phyloP scores from a whole-genome alignment of 1,140 invertebrate species.

The Pissodes strobi region DNA sequence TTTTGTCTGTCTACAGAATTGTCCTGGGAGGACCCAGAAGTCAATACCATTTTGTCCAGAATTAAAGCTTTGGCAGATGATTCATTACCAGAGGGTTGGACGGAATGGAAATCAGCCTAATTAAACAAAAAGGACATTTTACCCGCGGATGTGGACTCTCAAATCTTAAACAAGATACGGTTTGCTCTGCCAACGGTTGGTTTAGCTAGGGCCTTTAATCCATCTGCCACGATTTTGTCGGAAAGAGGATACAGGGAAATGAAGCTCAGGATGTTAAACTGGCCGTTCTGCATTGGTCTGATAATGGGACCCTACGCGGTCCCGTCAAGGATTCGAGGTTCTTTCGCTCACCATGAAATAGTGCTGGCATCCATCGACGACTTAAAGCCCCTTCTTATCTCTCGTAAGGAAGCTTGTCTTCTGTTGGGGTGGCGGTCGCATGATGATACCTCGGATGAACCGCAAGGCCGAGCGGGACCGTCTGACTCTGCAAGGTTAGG shows the following conservation, averaged over 20 bases:
- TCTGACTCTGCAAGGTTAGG: no score
- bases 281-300: conserved; percentile 39
- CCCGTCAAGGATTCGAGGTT: conserved; percentile 37
- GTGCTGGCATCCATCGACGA: conserved; percentile 1
- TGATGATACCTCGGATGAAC: background rate
- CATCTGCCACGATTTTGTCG: conserved; percentile 18
- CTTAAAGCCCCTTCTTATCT: conserved; percentile 10
- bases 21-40: no score
- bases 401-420: background rate
- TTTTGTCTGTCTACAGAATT: no score
- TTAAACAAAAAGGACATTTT: no score
- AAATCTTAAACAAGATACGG: conserved; percentile 37
- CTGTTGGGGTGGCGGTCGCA: background rate
- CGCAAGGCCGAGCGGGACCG: no score
- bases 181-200: conserved; percentile 38
- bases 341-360: conserved; percentile 16
- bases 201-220: conserved; percentile 33
- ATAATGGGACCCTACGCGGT: conserved; percentile 40
- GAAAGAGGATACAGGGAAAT: conserved; percentile 35
- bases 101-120: no score
- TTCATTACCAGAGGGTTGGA: no score
- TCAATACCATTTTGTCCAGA: no score
- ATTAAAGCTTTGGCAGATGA: no score
- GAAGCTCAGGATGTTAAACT: conserved; percentile 41
- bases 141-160: no score